Conservation (phyloP, 2,113 vertebrate species). For the Balaenoptera acutorostrata region DNA sequence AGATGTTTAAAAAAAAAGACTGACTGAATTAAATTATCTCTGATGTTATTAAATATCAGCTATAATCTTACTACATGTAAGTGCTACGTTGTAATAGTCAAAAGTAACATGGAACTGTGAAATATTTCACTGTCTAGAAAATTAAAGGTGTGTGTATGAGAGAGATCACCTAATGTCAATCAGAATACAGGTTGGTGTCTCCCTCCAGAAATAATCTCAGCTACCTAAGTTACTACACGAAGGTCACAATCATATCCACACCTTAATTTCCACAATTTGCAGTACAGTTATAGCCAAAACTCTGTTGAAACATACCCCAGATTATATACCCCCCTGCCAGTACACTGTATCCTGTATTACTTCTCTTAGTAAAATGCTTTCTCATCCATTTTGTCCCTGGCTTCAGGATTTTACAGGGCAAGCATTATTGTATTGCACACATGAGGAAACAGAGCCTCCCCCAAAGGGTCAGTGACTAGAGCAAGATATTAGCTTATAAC, state of each 20-base stretch:
- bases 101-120: neutral
- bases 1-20: neutral
- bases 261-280: neutral
- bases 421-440: neutral
- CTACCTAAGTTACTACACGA: neutral
- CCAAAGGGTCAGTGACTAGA: neutral
- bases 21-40: neutral
- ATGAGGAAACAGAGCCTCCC: neutral
- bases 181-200: neutral
- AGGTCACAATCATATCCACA: neutral
- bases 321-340: neutral
- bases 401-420: neutral
- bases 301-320: neutral
- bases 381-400: neutral
- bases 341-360: neutral
- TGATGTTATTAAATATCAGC: neutral
- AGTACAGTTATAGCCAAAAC: neutral
- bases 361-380: neutral
- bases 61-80: neutral
- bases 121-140: neutral
- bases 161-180: neutral
- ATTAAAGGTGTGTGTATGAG: neutral
- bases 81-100: neutral
- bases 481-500: neutral
- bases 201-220: neutral